Evolutionary conservation across 1,140 invertebrate genomes (phyloP).

Genomic region (Chelonus insularis): DNA sequence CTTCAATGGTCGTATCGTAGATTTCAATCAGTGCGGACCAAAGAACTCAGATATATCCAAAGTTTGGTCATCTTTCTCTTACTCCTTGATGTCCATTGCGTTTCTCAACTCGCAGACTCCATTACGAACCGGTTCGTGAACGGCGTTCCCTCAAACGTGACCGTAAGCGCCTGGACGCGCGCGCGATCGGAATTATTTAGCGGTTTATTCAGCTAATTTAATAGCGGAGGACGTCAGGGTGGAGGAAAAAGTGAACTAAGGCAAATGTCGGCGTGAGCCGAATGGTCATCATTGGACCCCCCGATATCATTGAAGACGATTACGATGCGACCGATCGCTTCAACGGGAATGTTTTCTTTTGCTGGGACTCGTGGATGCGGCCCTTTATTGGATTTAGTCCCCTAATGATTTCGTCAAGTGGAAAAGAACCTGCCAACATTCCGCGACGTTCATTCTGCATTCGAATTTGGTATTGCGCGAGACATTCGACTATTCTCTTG

Average conservation of each 20-base stretch:
- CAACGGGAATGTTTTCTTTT: constrained; percentile 47
- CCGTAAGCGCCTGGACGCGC: constrained; percentile 25
- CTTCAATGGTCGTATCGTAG: constrained; percentile 17
- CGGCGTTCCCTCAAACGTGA: constrained; percentile 36
- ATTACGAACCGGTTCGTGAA: constrained; percentile 36
- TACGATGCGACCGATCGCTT: constrained; percentile 45
- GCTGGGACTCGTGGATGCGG: constrained; percentile 15
- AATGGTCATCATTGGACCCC: constrained; percentile 15
- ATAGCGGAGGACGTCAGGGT: constrained; percentile 31
- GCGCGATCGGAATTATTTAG: constrained; percentile 41
- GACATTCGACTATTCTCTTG: constrained; percentile 30
- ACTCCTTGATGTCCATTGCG: no score
- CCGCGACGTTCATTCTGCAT: constrained; percentile 35
- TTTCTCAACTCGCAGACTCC: neutral
- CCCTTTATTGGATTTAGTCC: constrained; percentile 50
- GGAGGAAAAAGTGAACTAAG: constrained; percentile 17
- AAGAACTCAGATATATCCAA: neutral
- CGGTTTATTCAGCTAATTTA: constrained; percentile 40
- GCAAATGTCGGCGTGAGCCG: constrained; percentile 32
- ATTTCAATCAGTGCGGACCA: neutral
- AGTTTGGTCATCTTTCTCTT: no score
- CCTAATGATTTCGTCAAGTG: constrained; percentile 49
- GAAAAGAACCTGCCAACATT: constrained; percentile 43
- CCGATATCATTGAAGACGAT: constrained; percentile 43
- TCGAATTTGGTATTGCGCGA: constrained; percentile 38